Evolutionary conservation across 2,113 vertebrate species (phyloP), one percentile per base, ranked within the genome.

Genomic region (Carollia perspicillata): DNA sequence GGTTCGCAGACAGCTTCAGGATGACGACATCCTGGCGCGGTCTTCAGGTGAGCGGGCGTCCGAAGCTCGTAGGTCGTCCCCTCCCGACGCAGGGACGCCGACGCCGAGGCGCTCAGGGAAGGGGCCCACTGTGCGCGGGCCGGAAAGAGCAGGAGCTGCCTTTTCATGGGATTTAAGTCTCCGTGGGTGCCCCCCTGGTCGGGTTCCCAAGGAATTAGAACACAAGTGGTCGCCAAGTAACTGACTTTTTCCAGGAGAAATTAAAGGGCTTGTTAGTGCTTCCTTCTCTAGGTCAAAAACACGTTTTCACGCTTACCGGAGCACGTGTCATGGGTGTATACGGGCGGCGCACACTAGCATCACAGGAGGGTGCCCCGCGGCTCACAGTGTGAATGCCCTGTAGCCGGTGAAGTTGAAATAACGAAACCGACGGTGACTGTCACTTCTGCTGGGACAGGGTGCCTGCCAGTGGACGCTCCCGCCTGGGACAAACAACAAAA

Each of bases 391-490:
- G 8, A 8, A 8, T 5, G 6, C 1, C 53, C 1, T 26, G 55
- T 23, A 26, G 26, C 55, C 8, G 8, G 55, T 7, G 55, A 26
- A 10, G 55, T 26, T 58, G 20, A 58, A 58, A 58, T 26, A 10
- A 8, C 1, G 53, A 22, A 8, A 26, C 55, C 0, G 8, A 2
- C 22, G 23, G 55, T 9, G 55, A 10, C 55, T 26, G 2, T 6
- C 55, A 1, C 55, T 8, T 23, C 22, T 58, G 55, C 55, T 23
- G 8, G 55, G 23, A 58, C 55, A 10, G 20, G 55, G 55, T 26
- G 20, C 22, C 55, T 26, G 55, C 20, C 22, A 23, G 55, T 23
- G 53, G 55, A 9, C 22, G 8, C 55, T 6, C 22, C 8, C 22
- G 23, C 55, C 55, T 23, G 55, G 8, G 55, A 58, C 55, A 9